phyloP scores from a whole-genome alignment of 2,113 vertebrate species.

The Neolamprologus falcicula region DNA sequence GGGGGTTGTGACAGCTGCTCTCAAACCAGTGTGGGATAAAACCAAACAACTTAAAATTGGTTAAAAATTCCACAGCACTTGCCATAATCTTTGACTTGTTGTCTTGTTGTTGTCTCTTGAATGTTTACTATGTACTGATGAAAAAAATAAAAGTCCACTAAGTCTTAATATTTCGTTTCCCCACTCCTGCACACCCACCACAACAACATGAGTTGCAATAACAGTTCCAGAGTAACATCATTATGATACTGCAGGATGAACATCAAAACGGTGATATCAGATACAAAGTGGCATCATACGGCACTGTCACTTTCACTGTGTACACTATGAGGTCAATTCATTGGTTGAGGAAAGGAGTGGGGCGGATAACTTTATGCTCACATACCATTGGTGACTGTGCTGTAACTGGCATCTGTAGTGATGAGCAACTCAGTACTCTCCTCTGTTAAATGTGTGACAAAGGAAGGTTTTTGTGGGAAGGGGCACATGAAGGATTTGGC shows the following conservation, averaged over 20 bases:
- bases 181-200: background rate
- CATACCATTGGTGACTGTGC: conserved; percentile 74
- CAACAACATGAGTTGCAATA: background rate
- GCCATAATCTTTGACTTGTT: background rate
- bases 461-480: conserved; percentile 14
- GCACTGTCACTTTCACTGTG: conserved; percentile 23
- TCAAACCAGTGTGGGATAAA: background rate
- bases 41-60: background rate
- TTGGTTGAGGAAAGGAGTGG: conserved; percentile 29
- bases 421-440: conserved; percentile 61
- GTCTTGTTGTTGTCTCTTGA: background rate
- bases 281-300: background rate
- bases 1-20: background rate
- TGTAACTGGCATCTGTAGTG: conserved; percentile 62
- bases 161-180: background rate
- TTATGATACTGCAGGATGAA: background rate
- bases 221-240: background rate
- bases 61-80: background rate
- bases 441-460: conserved; percentile 58
- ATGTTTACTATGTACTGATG: background rate
- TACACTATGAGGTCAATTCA: conserved; percentile 33
- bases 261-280: background rate
- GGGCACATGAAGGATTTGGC: conserved; percentile 20
- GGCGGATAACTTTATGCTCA: conserved; percentile 52
- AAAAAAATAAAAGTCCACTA: background rate